Percentiles rank a stretch among this genome's conserved stretches.
These are phyloP conservation scores for Hephaestus fuliginosus DNA, from an alignment of 2,797 vertebrate genomes.

Conservation along the genomic window DNA sequence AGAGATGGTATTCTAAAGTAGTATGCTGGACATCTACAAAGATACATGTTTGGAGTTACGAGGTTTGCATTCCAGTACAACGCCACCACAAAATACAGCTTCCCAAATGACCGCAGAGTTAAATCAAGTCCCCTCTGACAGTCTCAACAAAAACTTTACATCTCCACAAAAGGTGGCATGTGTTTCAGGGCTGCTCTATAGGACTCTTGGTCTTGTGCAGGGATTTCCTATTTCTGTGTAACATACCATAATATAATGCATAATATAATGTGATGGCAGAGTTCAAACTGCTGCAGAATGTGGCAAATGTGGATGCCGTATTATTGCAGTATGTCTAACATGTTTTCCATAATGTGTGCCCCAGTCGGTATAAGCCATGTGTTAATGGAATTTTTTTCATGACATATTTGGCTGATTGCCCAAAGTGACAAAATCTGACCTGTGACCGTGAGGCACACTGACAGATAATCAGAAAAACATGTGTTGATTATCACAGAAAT, in stretches of 20 bases:
- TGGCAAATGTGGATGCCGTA: background rate
- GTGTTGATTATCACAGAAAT: slow-evolving; percentile 16
- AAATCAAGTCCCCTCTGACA: slow-evolving; percentile 42
- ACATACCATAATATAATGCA: background rate
- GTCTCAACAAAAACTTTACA: slow-evolving; percentile 67
- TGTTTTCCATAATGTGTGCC: slow-evolving; percentile 16
- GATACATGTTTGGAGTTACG: slow-evolving; percentile 51
- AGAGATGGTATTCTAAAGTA: slow-evolving; percentile 21
- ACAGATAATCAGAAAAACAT: slow-evolving; percentile 26
- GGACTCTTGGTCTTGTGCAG: background rate
- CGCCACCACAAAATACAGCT: slow-evolving; percentile 65
- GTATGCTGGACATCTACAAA: slow-evolving; percentile 39
- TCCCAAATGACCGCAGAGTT: slow-evolving; percentile 51
- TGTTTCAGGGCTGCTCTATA: slow-evolving; percentile 1
- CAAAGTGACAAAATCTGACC: slow-evolving; percentile 29
- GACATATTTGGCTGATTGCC: slow-evolving; percentile 15
- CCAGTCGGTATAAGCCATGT: slow-evolving; percentile 16
- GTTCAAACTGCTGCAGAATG: slow-evolving; percentile 1
- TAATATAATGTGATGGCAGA: background rate
- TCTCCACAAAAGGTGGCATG: slow-evolving; percentile 33
- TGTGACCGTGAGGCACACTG: background rate
- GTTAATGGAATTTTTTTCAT: slow-evolving; percentile 36
- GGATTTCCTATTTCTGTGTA: background rate
- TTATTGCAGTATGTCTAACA: slow-evolving; percentile 12
- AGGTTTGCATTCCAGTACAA: slow-evolving; percentile 58